Conservation (phyloP, 2,113 vertebrate genomes). For the Ivindomyrus marchei region DNA sequence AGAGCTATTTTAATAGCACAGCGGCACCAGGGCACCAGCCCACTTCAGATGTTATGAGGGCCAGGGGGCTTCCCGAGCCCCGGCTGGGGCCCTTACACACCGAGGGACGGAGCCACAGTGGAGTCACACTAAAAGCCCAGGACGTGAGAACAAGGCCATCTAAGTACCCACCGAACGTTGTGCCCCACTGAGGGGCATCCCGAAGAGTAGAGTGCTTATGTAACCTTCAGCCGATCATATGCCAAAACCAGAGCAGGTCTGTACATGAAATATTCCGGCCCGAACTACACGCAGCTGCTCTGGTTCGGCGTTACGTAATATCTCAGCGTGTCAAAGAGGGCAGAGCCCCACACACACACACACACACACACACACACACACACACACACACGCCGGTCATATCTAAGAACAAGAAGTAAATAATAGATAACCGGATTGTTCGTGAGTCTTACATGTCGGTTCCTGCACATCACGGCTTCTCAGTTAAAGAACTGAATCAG, state of each 20-base stretch:
- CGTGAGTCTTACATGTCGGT: too few relatives aligned
- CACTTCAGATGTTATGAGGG: conserved; percentile 14
- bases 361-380: neutral
- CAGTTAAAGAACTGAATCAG: neutral
- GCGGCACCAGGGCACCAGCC: conserved; percentile 20
- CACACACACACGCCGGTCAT: neutral
- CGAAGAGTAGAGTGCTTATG: neutral
- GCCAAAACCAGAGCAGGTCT: neutral
- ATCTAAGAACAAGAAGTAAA: neutral
- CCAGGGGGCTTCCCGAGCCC: neutral
- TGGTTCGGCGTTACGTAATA: neutral
- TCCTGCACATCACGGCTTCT: neutral
- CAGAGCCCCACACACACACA: neutral
- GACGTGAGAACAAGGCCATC: neutral
- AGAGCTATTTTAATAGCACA: conserved; percentile 43
- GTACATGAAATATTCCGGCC: neutral
- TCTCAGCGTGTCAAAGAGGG: neutral
- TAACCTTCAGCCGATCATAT: neutral
- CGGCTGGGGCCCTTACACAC: neutral
- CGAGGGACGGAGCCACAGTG: neutral
- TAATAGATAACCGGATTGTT: neutral
- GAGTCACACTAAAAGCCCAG: neutral
- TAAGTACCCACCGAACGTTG: neutral
- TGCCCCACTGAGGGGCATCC: neutral
- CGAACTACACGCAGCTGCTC: neutral